These are phyloP conservation scores for Physocephala rufipes DNA, from an alignment of 2,888 invertebrate species.

Conservation along the genomic window DNA sequence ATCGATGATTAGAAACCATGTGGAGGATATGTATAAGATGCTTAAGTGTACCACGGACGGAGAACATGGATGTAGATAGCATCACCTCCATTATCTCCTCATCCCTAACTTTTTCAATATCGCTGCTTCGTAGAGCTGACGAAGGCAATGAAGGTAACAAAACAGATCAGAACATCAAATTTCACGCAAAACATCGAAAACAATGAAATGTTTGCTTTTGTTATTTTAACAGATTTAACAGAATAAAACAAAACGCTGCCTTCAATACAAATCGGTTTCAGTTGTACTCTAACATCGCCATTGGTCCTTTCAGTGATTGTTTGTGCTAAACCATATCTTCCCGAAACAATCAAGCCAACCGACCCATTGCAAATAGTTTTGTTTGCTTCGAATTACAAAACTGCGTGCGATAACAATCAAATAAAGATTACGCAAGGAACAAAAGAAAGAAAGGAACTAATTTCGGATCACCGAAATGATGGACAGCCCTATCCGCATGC, in stretches of 20 bases:
- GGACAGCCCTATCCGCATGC: neutral
- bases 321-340: too few relatives aligned
- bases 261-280: constrained; percentile 5
- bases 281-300: too few relatives aligned
- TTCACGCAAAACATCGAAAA: constrained; percentile 23
- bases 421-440: neutral
- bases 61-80: neutral
- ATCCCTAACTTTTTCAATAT: neutral
- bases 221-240: constrained; percentile 29
- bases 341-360: too few relatives aligned
- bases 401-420: constrained; percentile 28
- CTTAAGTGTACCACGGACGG: constrained; percentile 18
- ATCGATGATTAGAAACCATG: constrained; percentile 15
- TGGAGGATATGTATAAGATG: constrained; percentile 13
- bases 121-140: neutral
- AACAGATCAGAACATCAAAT: constrained; percentile 2
- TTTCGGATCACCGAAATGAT: constrained; percentile 14
- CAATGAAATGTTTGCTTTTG: constrained; percentile 23
- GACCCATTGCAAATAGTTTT: constrained; percentile 11
- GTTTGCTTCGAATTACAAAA: constrained; percentile 30
- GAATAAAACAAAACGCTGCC: constrained; percentile 2
- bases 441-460: constrained; percentile 6
- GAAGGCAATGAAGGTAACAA: neutral
- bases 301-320: too few relatives aligned
- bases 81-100: constrained; percentile 16